These are phyloP conservation scores for Andrena chrysosceles DNA, from an alignment of 2,888 invertebrate genomes.

Conservation along the genomic window DNA sequence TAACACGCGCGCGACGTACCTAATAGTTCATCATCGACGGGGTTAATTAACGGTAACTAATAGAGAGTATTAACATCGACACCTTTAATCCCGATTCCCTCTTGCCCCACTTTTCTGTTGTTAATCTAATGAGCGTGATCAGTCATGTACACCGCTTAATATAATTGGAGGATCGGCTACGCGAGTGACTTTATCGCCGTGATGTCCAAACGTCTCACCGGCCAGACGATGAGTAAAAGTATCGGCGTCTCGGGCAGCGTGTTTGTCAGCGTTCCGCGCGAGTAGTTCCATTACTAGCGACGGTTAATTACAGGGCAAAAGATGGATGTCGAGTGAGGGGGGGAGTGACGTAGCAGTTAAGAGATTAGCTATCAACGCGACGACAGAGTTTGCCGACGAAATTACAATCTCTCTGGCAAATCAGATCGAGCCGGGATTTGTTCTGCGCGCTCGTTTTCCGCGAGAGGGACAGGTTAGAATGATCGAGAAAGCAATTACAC, in stretches of 20 bases:
- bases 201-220: not conserved
- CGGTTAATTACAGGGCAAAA: slow-evolving; percentile 20
- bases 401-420: not conserved
- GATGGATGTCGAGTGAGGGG: not conserved
- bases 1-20: too few relatives aligned
- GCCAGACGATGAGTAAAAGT: not conserved
- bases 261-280: slow-evolving; percentile 2
- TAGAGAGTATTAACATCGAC: too few relatives aligned
- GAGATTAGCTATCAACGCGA: slow-evolving; percentile 21
- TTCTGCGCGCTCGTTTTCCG: not conserved
- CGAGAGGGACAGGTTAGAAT: not conserved
- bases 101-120: not conserved
- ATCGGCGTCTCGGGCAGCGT: not conserved
- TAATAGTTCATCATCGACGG: too few relatives aligned
- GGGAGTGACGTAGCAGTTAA: slow-evolving; percentile 11
- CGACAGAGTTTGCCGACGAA: slow-evolving; percentile 12
- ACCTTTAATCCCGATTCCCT: too few relatives aligned
- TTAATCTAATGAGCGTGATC: not conserved
- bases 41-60: slow-evolving; percentile 21
- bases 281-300: not conserved
- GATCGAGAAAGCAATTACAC: slow-evolving; percentile 50
- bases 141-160: not conserved
- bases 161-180: too few relatives aligned
- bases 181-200: too few relatives aligned
- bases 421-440: not conserved